These are phyloP conservation scores for Paedocypris sp. DNA, from an alignment of 2,113 vertebrate genomes.

Conservation along the genomic window DNA sequence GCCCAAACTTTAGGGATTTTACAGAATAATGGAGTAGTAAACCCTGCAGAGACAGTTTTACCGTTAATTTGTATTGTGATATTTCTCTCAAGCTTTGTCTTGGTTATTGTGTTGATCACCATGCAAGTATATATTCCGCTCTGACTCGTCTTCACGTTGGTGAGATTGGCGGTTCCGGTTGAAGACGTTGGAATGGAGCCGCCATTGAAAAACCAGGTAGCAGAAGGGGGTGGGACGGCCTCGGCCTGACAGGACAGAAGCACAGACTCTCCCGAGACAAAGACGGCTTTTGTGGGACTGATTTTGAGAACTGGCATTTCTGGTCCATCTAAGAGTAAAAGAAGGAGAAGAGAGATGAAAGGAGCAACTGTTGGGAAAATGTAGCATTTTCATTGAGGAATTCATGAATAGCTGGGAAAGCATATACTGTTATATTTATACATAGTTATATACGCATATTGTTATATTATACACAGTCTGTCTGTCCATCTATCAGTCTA, in stretches of 20 bases:
- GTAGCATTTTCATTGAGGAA: too few relatives aligned
- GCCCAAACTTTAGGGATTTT: too few relatives aligned
- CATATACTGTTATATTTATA: too few relatives aligned
- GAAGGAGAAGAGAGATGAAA: not conserved
- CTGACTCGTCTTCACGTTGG: constrained; percentile 40
- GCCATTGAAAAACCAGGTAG: constrained; percentile 44
- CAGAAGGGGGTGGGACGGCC: constrained; percentile 41
- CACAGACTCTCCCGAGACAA: constrained; percentile 42
- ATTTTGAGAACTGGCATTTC: constrained; percentile 44
- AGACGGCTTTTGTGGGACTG: constrained; percentile 40
- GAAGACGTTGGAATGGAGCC: constrained; percentile 5
- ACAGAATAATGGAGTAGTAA: too few relatives aligned
- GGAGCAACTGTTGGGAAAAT: not conserved
- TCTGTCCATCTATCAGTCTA: too few relatives aligned
- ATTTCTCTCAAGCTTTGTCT: constrained; percentile 5
- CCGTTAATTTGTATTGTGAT: constrained; percentile 44
- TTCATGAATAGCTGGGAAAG: too few relatives aligned
- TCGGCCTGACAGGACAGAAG: constrained; percentile 48
- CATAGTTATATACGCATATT: too few relatives aligned
- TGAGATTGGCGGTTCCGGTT: constrained; percentile 39
- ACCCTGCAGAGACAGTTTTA: constrained; percentile 30
- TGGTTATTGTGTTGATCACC: constrained; percentile 39
- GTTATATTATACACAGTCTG: too few relatives aligned
- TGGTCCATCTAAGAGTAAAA: constrained; percentile 52
- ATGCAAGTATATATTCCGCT: constrained; percentile 51